Evolutionary conservation across 2,888 invertebrate genomes (phyloP).

Genomic region (Odontothrips loti): DNA sequence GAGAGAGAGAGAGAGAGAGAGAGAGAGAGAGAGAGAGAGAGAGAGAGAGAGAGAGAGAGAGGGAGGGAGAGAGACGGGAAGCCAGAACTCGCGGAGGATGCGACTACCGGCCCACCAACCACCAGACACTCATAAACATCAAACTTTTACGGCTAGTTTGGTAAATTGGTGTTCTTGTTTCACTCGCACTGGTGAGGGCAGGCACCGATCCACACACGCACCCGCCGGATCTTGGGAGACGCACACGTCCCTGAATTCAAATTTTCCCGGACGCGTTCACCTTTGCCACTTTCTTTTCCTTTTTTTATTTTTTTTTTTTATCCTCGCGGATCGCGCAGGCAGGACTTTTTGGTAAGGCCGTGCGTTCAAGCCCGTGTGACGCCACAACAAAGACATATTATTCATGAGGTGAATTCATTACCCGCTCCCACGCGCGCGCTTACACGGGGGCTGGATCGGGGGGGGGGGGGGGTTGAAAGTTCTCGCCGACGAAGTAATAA

Average conservation of each 20-base stretch:
- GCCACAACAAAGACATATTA: slow-evolving; percentile 14
- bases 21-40: neutral
- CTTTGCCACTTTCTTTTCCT: too few species aligned
- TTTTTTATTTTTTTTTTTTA: too few species aligned
- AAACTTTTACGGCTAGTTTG: slow-evolving; percentile 26
- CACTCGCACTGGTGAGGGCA: too few species aligned
- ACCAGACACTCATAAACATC: slow-evolving; percentile 6
- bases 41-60: slow-evolving; percentile 3
- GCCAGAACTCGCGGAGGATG: too few species aligned
- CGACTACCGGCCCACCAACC: neutral
- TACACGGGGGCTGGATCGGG: neutral
- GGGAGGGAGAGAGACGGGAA: neutral
- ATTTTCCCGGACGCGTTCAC: too few species aligned
- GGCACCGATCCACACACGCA: neutral
- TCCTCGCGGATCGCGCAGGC: too few species aligned
- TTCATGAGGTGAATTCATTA: slow-evolving; percentile 25
- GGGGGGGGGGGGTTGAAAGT: neutral
- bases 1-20: neutral
- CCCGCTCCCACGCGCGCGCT: neutral
- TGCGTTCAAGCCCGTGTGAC: neutral
- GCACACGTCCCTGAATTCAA: too few species aligned
- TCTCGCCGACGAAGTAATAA: neutral
- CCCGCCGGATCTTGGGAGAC: neutral
- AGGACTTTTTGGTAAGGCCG: neutral
- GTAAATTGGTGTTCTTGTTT: slow-evolving; percentile 23